These are phyloP conservation scores for Griposia aprilina DNA, from an alignment of 2,888 invertebrate species.

Conservation along the genomic window DNA sequence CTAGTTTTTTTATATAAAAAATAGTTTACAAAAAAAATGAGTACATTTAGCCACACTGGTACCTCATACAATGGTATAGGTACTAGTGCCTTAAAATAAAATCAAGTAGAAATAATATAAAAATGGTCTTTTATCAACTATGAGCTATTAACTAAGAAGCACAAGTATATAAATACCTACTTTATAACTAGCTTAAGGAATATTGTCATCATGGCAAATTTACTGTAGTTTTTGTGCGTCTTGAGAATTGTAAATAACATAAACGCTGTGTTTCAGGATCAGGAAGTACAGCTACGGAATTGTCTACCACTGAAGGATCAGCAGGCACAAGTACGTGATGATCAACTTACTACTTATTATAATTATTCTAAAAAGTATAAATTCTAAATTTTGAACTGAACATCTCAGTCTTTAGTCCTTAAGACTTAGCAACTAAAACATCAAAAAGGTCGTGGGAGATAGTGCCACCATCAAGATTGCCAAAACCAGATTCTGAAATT, in stretches of 20 bases:
- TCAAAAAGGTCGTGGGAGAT: neutral
- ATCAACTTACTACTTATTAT: neutral
- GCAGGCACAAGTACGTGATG: slow-evolving; percentile 43
- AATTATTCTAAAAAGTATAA: too few relatives aligned
- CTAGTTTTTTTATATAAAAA: neutral
- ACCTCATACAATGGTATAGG: neutral
- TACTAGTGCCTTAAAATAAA: neutral
- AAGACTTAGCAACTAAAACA: neutral
- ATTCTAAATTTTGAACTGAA: neutral
- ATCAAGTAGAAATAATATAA: neutral
- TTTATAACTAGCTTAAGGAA: neutral
- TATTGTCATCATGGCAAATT: neutral
- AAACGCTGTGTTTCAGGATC: slow-evolving; percentile 25
- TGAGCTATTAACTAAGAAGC: neutral
- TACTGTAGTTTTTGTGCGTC: neutral
- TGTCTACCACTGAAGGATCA: slow-evolving; percentile 53
- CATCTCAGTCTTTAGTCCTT: neutral
- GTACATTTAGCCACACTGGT: neutral
- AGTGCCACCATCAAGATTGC: neutral
- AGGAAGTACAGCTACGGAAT: slow-evolving; percentile 36
- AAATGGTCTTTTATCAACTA: too few relatives aligned
- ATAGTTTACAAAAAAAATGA: neutral
- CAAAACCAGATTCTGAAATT: neutral
- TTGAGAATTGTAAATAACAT: neutral
- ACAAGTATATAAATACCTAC: neutral